Percentiles rank a stretch among this genome's conserved stretches.
phyloP scores from a whole-genome alignment of 2,888 invertebrate genomes.

The Apodemia zela region DNA sequence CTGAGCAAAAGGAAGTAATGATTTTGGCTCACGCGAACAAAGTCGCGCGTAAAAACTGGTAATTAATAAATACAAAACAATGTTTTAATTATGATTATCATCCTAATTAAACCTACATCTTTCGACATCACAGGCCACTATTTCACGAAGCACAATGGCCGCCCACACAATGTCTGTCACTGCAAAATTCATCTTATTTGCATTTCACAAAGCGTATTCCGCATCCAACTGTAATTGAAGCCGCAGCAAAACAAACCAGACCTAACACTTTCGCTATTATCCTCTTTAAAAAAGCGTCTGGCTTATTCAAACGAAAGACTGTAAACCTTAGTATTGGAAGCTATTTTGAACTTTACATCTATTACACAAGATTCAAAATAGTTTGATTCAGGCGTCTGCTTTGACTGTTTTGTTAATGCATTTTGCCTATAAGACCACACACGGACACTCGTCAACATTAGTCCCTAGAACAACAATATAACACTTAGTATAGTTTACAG shows the following conservation, averaged over 20 bases:
- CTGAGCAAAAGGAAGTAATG: no score
- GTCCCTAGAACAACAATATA: constrained; percentile 73
- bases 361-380: constrained; percentile 42
- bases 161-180: constrained; percentile 70
- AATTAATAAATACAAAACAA: constrained; percentile 14
- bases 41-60: no score
- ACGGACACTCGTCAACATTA: constrained; percentile 69
- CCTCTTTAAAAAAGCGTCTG: constrained; percentile 58
- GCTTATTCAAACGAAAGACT: constrained; percentile 50
- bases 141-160: constrained; percentile 66
- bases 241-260: constrained; percentile 52
- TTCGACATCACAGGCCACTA: constrained; percentile 41
- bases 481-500: constrained; percentile 75
- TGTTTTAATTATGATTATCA: constrained; percentile 22
- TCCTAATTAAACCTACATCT: constrained; percentile 20
- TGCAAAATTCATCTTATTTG: constrained; percentile 61
- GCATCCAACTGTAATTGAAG: constrained; percentile 39
- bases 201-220: constrained; percentile 48
- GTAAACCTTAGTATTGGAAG: constrained; percentile 28
- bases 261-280: constrained; percentile 74
- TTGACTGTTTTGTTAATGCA: constrained; percentile 38
- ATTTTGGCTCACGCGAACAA: no score
- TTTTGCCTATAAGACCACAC: constrained; percentile 65
- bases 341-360: constrained; percentile 33
- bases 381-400: constrained; percentile 29